A percentile compares a stretch with the other conserved stretches of the same genome.
phyloP scores from a whole-genome alignment of 2,888 invertebrate genomes.

The Sipunculus nudus region DNA sequence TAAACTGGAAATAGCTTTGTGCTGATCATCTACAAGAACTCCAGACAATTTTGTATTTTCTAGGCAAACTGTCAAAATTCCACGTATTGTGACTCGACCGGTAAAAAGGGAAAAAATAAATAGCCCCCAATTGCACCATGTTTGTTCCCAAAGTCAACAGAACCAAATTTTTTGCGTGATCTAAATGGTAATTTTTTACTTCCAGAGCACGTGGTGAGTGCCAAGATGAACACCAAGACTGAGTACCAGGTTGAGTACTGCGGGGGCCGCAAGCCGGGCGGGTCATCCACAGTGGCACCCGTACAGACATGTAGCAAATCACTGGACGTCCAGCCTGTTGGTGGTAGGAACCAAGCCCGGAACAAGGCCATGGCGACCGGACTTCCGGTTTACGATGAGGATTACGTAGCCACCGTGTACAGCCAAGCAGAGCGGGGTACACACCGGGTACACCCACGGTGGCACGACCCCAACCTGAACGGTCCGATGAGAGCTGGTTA shows the following conservation, averaged over 20 bases:
- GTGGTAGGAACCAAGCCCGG: not conserved
- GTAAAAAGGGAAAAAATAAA: too few relatives aligned
- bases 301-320: slow-evolving; percentile 15
- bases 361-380: too few relatives aligned
- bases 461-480: slow-evolving; percentile 34
- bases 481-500: slow-evolving; percentile 17
- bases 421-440: slow-evolving; percentile 20
- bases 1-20: too few relatives aligned
- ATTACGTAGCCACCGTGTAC: slow-evolving; percentile 30
- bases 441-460: slow-evolving; percentile 30
- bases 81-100: too few relatives aligned
- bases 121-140: too few relatives aligned
- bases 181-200: too few relatives aligned
- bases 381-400: slow-evolving; percentile 29
- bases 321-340: slow-evolving; percentile 31
- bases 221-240: slow-evolving; percentile 8
- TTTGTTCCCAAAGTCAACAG: too few relatives aligned
- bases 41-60: too few relatives aligned
- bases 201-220: too few relatives aligned
- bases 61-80: too few relatives aligned
- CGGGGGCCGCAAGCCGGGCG: not conserved
- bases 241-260: slow-evolving; percentile 37
- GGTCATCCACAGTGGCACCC: not conserved
- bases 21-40: too few relatives aligned
- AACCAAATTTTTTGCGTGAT: too few relatives aligned